phyloP scores from a whole-genome alignment of 2,888 invertebrate species.

The Dichetophora obliterata region DNA sequence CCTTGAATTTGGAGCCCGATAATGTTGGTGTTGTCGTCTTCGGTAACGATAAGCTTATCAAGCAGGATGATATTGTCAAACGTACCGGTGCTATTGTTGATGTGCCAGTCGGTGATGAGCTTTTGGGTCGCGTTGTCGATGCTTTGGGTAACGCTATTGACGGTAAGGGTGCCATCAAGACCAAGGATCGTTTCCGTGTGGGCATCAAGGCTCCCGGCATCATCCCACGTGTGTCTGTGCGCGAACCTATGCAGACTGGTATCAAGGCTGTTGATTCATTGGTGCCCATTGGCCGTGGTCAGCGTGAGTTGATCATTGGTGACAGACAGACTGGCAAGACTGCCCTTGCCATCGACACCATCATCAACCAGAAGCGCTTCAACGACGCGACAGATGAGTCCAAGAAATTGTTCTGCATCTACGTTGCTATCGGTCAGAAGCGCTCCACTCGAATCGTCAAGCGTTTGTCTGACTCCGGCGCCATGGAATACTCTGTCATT shows the following conservation, averaged over 20 bases:
- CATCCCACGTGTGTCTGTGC: slow-evolving; percentile 98
- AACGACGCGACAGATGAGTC: slow-evolving; percentile 96
- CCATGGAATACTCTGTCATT: slow-evolving; percentile 97
- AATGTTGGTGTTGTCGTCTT: slow-evolving; percentile 99
- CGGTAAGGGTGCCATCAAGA: slow-evolving; percentile 85
- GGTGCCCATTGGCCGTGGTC: slow-evolving; percentile 99
- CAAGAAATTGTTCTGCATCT: slow-evolving; percentile 99
- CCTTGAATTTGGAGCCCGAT: slow-evolving; percentile 99
- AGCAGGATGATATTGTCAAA: slow-evolving; percentile 98
- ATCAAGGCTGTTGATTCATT: slow-evolving; percentile 99
- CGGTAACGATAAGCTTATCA: slow-evolving; percentile 99
- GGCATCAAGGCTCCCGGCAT: slow-evolving; percentile 95
- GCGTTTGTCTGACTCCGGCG: slow-evolving; percentile 89
- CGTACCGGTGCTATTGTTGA: slow-evolving; percentile 99
- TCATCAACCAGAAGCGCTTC: slow-evolving; percentile 99
- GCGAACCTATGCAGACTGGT: slow-evolving; percentile 99
- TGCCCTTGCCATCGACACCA: slow-evolving; percentile 98
- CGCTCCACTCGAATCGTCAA: slow-evolving; percentile 99
- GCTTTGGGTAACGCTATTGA: slow-evolving; percentile 94
- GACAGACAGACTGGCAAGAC: slow-evolving; percentile 99
- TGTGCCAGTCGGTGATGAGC: slow-evolving; percentile 94
- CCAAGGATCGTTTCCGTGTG: slow-evolving; percentile 85
- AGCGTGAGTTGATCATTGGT: slow-evolving; percentile 99
- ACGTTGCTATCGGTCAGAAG: slow-evolving; percentile 99
- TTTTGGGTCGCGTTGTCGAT: slow-evolving; percentile 98